These are phyloP conservation scores for Lepidochitona cinerea DNA, from an alignment of 2,888 invertebrate genomes.

Conservation along the genomic window DNA sequence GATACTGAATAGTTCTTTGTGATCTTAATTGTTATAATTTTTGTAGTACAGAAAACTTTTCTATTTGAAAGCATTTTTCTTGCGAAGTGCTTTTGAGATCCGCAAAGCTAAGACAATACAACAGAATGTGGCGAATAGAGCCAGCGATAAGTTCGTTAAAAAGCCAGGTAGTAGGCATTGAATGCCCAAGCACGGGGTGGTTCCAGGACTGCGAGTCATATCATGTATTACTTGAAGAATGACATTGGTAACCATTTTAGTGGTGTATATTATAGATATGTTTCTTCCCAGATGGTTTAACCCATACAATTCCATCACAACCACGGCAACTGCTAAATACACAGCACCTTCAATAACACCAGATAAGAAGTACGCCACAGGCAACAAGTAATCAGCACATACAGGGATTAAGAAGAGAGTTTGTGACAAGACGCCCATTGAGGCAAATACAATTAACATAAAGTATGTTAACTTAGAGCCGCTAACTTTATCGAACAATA, in stretches of 20 bases:
- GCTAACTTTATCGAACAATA: neutral
- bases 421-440: neutral
- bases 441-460: neutral
- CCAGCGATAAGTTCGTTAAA: neutral
- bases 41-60: no score
- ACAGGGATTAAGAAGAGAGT: neutral
- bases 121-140: neutral
- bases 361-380: neutral
- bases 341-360: neutral
- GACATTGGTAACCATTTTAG: neutral
- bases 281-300: neutral
- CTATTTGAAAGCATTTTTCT: no score
- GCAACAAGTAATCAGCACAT: neutral
- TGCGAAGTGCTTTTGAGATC: neutral
- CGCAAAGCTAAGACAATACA: neutral
- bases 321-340: neutral
- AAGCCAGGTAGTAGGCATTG: neutral
- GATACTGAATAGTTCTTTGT: no score
- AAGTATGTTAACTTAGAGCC: neutral
- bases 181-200: neutral
- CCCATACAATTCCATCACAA: neutral
- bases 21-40: no score
- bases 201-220: neutral
- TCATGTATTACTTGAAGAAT: neutral
- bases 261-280: neutral